phyloP scores from a whole-genome alignment of 2,888 invertebrate species.

The Drosophila cyrtoloma region DNA sequence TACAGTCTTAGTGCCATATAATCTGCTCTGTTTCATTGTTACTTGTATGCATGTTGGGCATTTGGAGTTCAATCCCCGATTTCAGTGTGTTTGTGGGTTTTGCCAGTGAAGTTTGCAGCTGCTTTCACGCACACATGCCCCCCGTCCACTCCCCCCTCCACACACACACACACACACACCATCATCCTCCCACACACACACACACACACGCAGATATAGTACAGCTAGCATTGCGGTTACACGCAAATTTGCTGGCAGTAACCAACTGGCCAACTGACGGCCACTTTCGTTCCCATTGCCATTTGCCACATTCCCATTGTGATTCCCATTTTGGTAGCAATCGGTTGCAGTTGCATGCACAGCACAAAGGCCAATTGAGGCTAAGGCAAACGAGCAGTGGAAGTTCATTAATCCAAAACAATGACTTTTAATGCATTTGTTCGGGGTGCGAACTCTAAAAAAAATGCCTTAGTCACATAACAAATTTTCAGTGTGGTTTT shows the following conservation, averaged over 20 bases:
- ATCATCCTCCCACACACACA: neutral
- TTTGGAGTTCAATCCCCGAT: conserved; percentile 30
- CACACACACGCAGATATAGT: conserved; percentile 4
- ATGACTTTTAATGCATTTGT: conserved; percentile 29
- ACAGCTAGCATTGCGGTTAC: conserved; percentile 48
- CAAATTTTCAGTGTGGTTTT: neutral
- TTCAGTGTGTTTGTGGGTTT: conserved; percentile 5
- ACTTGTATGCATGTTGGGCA: conserved; percentile 13
- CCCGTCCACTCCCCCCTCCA: neutral
- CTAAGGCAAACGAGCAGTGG: conserved; percentile 15
- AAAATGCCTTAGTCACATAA: too few relatives aligned
- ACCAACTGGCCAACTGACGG: conserved; percentile 34
- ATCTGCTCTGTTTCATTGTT: neutral
- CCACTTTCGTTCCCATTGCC: conserved; percentile 29
- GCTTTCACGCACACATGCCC: conserved; percentile 15
- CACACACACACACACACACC: conserved; percentile 3
- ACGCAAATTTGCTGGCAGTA: conserved; percentile 55
- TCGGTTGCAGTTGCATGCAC: conserved; percentile 25
- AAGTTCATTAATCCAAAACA: conserved; percentile 32
- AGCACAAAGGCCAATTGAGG: conserved; percentile 25
- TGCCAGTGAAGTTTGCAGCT: conserved; percentile 38
- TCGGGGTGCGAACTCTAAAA: neutral
- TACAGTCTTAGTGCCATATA: neutral
- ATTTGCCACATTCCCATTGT: conserved; percentile 30
- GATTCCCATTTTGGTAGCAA: conserved; percentile 19